Evolutionary conservation across 1,140 invertebrate species (phyloP).

Genomic region (Rhynchophorus ferrugineus): DNA sequence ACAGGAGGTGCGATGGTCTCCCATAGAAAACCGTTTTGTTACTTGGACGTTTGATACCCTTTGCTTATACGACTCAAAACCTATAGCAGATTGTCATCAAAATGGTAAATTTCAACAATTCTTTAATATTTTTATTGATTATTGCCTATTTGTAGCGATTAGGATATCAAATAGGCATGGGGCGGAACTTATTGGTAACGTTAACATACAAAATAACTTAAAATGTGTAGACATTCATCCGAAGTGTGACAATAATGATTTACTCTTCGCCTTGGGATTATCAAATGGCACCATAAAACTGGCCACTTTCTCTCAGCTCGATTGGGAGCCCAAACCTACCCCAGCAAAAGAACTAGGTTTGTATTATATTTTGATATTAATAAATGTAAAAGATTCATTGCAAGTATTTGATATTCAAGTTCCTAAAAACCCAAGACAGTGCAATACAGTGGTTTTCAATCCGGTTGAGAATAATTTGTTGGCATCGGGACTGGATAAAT

Average conservation of each 20-base stretch:
- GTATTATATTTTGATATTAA: constrained; percentile 17
- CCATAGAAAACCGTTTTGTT: constrained; percentile 71
- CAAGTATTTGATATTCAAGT: constrained; percentile 44
- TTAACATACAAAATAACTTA: constrained; percentile 57
- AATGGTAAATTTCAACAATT: constrained; percentile 7
- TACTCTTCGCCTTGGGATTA: constrained; percentile 76
- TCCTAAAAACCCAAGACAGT: constrained; percentile 72
- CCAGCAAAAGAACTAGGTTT: constrained; percentile 71
- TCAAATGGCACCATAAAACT: constrained; percentile 78
- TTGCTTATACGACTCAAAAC: constrained; percentile 68
- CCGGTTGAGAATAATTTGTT: constrained; percentile 74
- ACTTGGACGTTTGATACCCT: constrained; percentile 76
- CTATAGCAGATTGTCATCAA: constrained; percentile 43
- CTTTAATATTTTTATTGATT: neutral
- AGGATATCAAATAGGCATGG: constrained; percentile 58
- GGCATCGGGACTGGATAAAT: constrained; percentile 78
- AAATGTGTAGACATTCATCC: constrained; percentile 74
- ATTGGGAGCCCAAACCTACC: constrained; percentile 57
- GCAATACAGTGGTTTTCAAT: constrained; percentile 85
- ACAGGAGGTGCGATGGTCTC: constrained; percentile 75
- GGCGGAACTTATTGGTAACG: constrained; percentile 59
- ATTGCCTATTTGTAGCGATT: constrained; percentile 45
- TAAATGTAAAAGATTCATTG: neutral
- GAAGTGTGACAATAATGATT: constrained; percentile 59
- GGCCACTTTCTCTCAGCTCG: constrained; percentile 66